A percentile compares a stretch with the other conserved stretches of the same genome.
Conservation (phyloP, 2,113 vertebrate species). For the Anas platyrhynchos region DNA sequence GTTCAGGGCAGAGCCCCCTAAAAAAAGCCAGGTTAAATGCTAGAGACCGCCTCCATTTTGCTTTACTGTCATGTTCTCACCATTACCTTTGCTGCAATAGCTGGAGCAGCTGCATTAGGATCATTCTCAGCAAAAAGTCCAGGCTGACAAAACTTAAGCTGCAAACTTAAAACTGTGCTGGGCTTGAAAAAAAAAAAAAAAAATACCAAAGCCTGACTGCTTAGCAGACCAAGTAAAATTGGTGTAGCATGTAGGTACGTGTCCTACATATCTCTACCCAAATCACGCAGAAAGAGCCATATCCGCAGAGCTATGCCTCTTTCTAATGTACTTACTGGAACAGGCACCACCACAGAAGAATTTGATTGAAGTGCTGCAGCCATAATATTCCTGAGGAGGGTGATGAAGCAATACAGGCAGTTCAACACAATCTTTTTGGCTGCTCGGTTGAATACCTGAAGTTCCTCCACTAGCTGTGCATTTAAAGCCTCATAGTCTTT, state of each 20-base stretch:
- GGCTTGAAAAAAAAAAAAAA: background rate
- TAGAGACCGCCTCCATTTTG: background rate
- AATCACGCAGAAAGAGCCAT: background rate
- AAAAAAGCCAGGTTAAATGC: background rate
- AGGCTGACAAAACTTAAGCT: background rate
- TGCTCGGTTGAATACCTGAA: constrained; percentile 89
- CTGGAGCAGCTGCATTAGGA: background rate
- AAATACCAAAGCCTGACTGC: background rate
- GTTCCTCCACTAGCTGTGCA: constrained; percentile 90
- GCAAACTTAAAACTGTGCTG: background rate
- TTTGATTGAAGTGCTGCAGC: constrained; percentile 61
- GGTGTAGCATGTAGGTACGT: background rate
- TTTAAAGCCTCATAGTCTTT: constrained; percentile 95
- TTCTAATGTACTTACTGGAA: constrained; percentile 78
- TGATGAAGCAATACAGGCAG: constrained; percentile 82
- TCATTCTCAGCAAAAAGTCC: background rate
- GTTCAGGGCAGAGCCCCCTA: background rate
- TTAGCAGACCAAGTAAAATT: background rate
- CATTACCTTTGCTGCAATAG: background rate
- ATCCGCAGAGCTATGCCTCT: background rate
- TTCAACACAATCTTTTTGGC: constrained; percentile 83
- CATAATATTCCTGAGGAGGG: constrained; percentile 80
- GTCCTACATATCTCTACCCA: background rate
- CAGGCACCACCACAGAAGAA: constrained; percentile 67
- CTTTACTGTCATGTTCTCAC: background rate